Conservation (phyloP, 1,140 invertebrate genomes). For the Tenebrio molitor region DNA sequence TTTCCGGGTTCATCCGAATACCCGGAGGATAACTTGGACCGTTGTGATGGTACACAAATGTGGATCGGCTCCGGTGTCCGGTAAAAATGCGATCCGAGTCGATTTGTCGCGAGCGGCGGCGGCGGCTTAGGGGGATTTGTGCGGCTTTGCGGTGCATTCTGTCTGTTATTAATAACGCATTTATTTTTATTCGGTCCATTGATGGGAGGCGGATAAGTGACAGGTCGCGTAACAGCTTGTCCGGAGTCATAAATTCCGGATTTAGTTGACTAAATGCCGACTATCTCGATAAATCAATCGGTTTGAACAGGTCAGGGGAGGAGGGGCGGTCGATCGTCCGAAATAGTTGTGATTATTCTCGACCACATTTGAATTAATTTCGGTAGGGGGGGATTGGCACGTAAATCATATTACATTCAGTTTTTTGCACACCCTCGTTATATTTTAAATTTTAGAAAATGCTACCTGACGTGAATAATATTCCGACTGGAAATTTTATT, state of each 20-base stretch:
- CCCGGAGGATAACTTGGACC: background rate
- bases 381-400: background rate
- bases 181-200: constrained; percentile 19
- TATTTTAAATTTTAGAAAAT: constrained; percentile 33
- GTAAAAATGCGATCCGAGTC: constrained; percentile 34
- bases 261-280: constrained; percentile 22
- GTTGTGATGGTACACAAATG: constrained; percentile 34
- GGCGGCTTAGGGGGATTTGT: constrained; percentile 23
- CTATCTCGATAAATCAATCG: constrained; percentile 32
- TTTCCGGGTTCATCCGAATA: background rate
- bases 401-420: constrained; percentile 29
- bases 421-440: constrained; percentile 26
- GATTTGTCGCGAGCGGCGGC: constrained; percentile 20
- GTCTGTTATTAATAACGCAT: constrained; percentile 27
- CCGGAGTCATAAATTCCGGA: constrained; percentile 30
- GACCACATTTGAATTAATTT: constrained; percentile 31
- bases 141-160: constrained; percentile 12
- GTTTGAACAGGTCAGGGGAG: background rate
- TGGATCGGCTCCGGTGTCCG: constrained; percentile 12
- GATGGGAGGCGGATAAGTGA: constrained; percentile 26
- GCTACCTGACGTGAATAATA: constrained; percentile 35
- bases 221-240: constrained; percentile 37
- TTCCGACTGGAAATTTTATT: constrained; percentile 38
- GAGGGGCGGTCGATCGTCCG: constrained; percentile 6
- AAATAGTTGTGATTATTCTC: constrained; percentile 25